Conservation (phyloP, 2,888 invertebrate species). For the Plebejus anna region DNA sequence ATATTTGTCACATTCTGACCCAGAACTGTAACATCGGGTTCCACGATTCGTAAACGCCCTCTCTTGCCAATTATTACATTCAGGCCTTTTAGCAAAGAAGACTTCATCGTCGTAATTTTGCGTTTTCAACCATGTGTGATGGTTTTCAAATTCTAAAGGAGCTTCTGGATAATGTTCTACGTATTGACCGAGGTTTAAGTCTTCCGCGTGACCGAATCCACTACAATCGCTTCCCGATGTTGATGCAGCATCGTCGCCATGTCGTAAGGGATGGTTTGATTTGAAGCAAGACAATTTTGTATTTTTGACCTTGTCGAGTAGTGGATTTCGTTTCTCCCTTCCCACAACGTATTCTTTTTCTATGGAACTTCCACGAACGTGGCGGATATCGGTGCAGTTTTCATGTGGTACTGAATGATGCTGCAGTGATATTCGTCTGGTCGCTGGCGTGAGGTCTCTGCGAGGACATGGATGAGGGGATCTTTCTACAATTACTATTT, state of each 20-base stretch:
- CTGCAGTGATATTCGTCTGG: constrained; percentile 70
- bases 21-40: constrained; percentile 72
- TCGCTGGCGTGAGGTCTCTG: constrained; percentile 58
- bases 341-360: constrained; percentile 81
- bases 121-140: constrained; percentile 75
- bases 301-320: constrained; percentile 85
- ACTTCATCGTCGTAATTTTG: constrained; percentile 72
- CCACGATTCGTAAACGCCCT: constrained; percentile 65
- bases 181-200: constrained; percentile 61
- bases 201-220: constrained; percentile 72
- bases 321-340: constrained; percentile 84
- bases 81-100: constrained; percentile 67
- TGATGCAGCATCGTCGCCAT: constrained; percentile 71
- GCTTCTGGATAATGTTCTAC: constrained; percentile 57
- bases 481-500: constrained; percentile 80
- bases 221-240: constrained; percentile 78
- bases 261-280: constrained; percentile 75
- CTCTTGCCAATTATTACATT: constrained; percentile 63
- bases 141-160: constrained; percentile 72
- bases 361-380: constrained; percentile 71
- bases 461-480: constrained; percentile 72
- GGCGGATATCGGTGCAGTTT: constrained; percentile 72
- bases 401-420: constrained; percentile 65
- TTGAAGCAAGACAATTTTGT: constrained; percentile 85
- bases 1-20: constrained; percentile 74